phyloP scores from a whole-genome alignment of 64 coral and sea anemone species.

The Stichodactyla helianthus region DNA sequence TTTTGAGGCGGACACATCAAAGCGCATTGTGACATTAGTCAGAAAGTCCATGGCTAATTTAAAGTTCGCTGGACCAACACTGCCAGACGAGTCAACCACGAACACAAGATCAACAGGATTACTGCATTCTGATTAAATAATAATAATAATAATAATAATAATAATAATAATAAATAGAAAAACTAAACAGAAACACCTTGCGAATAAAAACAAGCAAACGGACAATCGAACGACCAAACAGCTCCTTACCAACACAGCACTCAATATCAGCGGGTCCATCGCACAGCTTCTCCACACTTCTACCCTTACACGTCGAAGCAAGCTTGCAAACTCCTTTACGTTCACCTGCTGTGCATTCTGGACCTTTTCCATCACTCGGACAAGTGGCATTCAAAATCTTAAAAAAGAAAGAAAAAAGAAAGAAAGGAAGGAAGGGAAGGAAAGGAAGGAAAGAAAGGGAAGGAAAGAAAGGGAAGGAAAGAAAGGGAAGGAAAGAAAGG shows the following conservation, averaged over 20 bases:
- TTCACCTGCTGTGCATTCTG: conserved; percentile 8
- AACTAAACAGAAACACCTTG: no score
- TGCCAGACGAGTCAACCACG: conserved; percentile 42
- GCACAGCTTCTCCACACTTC: conserved; percentile 1
- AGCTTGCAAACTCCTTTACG: conserved; percentile 34
- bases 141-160: no score
- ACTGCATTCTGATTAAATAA: conserved; percentile 24
- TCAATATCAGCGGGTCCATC: conserved; percentile 3
- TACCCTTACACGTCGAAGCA: conserved; percentile 18
- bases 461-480: no score
- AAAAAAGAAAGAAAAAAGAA: background rate
- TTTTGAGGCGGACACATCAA: conserved; percentile 7
- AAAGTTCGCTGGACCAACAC: conserved; percentile 22
- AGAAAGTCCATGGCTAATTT: conserved; percentile 22
- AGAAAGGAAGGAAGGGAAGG: no score
- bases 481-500: no score
- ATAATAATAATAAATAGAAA: no score
- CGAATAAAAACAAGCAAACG: no score
- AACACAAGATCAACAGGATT: conserved; percentile 48
- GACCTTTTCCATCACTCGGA: conserved; percentile 25
- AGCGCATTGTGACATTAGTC: conserved; percentile 2
- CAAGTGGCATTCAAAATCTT: conserved; percentile 31
- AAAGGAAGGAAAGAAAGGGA: no score
- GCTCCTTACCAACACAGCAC: conserved; percentile 33
- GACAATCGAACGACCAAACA: no score